phyloP scores from a whole-genome alignment of 2,797 vertebrate genomes.

The Cynopterus sphinx region DNA sequence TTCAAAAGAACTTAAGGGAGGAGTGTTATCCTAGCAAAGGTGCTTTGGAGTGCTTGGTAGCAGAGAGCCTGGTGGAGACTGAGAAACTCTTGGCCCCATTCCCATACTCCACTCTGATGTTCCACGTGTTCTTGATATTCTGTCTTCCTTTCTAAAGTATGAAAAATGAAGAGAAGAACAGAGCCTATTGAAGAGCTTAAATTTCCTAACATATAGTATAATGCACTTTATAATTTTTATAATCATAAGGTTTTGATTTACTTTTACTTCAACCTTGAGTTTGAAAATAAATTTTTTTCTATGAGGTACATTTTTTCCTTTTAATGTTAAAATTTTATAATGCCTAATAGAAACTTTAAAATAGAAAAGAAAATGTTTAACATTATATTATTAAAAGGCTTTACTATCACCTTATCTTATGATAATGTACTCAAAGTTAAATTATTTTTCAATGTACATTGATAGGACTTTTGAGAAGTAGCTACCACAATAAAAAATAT shows the following conservation, averaged over 20 bases:
- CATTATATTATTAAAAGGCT: conserved; percentile 52
- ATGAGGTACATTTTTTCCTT: neutral
- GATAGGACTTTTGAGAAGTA: neutral
- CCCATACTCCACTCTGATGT: neutral
- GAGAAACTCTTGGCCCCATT: neutral
- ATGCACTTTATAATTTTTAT: neutral
- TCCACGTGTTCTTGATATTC: neutral
- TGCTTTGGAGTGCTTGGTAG: neutral
- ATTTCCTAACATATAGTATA: neutral
- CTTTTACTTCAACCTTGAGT: neutral
- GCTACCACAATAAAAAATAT: neutral
- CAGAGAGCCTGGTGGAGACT: neutral
- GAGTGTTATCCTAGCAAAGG: neutral
- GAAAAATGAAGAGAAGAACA: neutral
- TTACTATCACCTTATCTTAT: conserved; percentile 62
- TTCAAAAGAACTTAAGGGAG: neutral
- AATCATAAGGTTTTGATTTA: neutral
- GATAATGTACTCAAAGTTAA: conserved; percentile 59
- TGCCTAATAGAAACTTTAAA: conserved; percentile 65
- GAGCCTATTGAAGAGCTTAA: neutral
- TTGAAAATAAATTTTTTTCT: neutral
- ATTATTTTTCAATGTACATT: conserved; percentile 45
- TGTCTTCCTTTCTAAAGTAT: neutral
- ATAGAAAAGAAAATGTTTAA: conserved; percentile 4
- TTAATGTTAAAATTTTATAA: conserved; percentile 9